Percentiles rank a stretch among this genome's conserved stretches.
These are phyloP conservation scores for Muscina levida DNA, from an alignment of 2,888 invertebrate genomes.

Conservation along the genomic window DNA sequence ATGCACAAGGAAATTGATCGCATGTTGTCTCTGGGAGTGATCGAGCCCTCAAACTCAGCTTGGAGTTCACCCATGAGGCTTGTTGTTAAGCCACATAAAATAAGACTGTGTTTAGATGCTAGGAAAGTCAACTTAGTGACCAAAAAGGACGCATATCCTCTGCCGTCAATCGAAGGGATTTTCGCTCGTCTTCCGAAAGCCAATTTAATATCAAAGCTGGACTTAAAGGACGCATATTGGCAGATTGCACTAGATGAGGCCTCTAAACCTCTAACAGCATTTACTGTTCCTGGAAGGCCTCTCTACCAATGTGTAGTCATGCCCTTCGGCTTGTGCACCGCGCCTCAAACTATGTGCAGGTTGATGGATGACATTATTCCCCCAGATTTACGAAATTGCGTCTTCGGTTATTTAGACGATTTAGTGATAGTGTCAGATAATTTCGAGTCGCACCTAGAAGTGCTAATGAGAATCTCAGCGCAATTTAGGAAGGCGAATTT, in stretches of 20 bases:
- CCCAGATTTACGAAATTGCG: too few species aligned
- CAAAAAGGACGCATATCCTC: too few species aligned
- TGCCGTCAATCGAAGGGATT: too few species aligned
- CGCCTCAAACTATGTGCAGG: too few species aligned
- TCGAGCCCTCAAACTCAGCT: slow-evolving; percentile 9
- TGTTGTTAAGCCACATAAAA: slow-evolving; percentile 25
- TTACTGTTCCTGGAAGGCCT: slow-evolving; percentile 57
- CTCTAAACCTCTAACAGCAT: slow-evolving; percentile 54
- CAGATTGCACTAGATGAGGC: slow-evolving; percentile 41
- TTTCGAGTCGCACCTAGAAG: too few species aligned
- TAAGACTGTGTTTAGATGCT: too few species aligned
- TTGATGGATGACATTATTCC: too few species aligned
- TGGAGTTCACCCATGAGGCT: slow-evolving; percentile 34
- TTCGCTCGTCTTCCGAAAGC: slow-evolving; percentile 20
- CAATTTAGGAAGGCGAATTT: slow-evolving; percentile 19
- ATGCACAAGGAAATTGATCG: slow-evolving; percentile 30
- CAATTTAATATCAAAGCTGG: slow-evolving; percentile 52
- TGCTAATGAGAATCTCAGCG: not conserved
- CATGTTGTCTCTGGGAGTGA: too few species aligned
- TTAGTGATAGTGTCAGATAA: too few species aligned
- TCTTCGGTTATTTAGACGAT: too few species aligned
- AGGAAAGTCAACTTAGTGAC: too few species aligned
- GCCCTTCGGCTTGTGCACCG: not conserved
- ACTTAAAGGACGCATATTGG: slow-evolving; percentile 63
- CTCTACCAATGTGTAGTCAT: slow-evolving; percentile 12